Evolutionary conservation across 2,113 vertebrate genomes (phyloP), one percentile per base, ranked within the genome.

Genomic region (Sciurus niger): DNA sequence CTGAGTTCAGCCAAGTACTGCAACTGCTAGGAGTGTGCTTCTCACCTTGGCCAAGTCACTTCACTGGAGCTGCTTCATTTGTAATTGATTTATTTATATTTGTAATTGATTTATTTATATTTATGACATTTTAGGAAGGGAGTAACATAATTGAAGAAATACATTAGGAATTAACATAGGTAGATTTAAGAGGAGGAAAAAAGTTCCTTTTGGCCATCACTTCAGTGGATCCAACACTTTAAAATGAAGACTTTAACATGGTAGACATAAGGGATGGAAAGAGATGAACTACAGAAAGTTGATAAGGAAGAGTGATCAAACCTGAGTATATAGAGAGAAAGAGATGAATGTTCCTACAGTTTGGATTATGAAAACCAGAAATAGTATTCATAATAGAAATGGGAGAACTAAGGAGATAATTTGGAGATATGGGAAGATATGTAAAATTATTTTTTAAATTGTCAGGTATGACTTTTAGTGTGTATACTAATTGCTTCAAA

Each of bases 101-200:
- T 76, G 37, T 37, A 37, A 37, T 40, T 97, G 24, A 70, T 46
- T 7, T 90, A 40, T 48, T 92, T 67, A 46, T 55, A 68, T 67
- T 65, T 76, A 68, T 63, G n/a, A 10, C 25, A 20, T 92, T 93
- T 74, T 65, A 53, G 8, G 51, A 67, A 43, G 6, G 8, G 11
- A 53, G 8, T 86, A 30, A 63, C 28, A 82, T 63, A 53, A 87
- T 3, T 78, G 60, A 89, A 93, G 22, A 65, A 95, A 72, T 13
- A 2, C 5, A 53, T 84, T 55, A 67, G 17, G 6, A 90, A 80
- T 82, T 68, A 83, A 79, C 20, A n/a, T 24, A 67, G 20, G 32
- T 88, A 63, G 76, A 84, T 87, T 86, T 63, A 48, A 95, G 68
- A 82, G 34, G 51, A 82, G 70, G 34, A 4, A 58, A 34, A 85